phyloP scores from a whole-genome alignment of 2,797 vertebrate species.

The Picus viridis region DNA sequence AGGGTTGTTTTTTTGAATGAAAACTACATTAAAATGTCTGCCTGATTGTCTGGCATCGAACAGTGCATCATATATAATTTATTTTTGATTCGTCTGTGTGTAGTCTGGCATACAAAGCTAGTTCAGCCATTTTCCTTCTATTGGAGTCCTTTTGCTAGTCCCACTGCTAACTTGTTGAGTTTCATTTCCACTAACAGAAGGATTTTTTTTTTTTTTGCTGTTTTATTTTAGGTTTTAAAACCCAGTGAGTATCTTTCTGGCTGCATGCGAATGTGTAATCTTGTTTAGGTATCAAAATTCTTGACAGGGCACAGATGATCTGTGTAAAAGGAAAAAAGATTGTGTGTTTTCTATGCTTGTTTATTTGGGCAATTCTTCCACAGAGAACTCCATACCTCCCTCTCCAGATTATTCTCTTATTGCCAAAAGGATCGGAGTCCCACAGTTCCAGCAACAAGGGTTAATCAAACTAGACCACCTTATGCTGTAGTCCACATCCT shows the following conservation, averaged over 20 bases:
- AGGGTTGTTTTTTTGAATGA: conserved; percentile 11
- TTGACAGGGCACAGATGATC: background rate
- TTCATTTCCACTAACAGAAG: background rate
- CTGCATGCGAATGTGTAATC: background rate
- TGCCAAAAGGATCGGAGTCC: background rate
- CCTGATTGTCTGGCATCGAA: background rate
- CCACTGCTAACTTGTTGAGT: background rate
- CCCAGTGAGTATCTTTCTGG: background rate
- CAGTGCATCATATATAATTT: background rate
- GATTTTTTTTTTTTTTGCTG: background rate
- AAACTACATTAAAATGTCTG: background rate
- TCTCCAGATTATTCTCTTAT: background rate
- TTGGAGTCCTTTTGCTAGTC: background rate
- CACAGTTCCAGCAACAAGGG: background rate
- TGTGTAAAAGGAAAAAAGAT: background rate
- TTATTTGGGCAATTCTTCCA: background rate
- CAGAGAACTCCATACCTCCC: conserved; percentile 26
- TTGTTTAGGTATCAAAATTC: background rate
- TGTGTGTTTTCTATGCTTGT: background rate
- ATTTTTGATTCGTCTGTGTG: background rate
- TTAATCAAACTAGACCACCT: background rate
- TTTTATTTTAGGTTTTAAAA: background rate
- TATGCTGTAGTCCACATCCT: background rate
- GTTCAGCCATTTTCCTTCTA: background rate
- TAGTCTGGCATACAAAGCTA: background rate